Evolutionary conservation across 1,140 invertebrate genomes (phyloP).

Genomic region (Megalopta genalis): DNA sequence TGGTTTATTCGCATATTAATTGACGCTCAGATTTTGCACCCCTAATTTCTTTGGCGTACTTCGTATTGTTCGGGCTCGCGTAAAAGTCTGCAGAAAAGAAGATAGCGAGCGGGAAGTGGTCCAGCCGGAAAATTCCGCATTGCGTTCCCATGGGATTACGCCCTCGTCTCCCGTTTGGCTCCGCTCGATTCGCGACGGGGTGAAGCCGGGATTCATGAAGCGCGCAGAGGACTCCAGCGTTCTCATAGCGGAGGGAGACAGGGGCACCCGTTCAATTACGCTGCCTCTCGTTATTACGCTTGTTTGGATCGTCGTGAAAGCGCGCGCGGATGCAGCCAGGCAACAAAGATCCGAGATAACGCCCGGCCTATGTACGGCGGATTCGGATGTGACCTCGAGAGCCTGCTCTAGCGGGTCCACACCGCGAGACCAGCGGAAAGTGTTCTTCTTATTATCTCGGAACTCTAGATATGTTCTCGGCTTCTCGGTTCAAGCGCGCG

Average conservation of each 20-base stretch:
- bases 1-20: too few relatives aligned
- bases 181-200: slow-evolving; percentile 22
- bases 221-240: neutral
- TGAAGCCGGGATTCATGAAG: slow-evolving; percentile 3
- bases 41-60: too few relatives aligned
- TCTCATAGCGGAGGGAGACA: neutral
- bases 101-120: slow-evolving; percentile 38
- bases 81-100: neutral
- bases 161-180: slow-evolving; percentile 51
- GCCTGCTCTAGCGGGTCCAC: neutral
- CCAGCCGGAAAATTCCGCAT: slow-evolving; percentile 76
- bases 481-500: slow-evolving; percentile 46
- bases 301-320: neutral
- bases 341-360: slow-evolving; percentile 7
- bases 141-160: slow-evolving; percentile 74
- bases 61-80: too few relatives aligned
- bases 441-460: slow-evolving; percentile 39
- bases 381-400: slow-evolving; percentile 29
- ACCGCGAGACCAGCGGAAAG: slow-evolving; percentile 9
- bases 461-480: slow-evolving; percentile 57
- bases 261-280: slow-evolving; percentile 12
- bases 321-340: neutral
- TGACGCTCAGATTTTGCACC: too few relatives aligned
- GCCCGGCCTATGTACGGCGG: neutral
- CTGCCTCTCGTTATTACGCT: slow-evolving; percentile 3